Conservation (phyloP, 1,140 invertebrate species). For the Ceratina japonica region DNA sequence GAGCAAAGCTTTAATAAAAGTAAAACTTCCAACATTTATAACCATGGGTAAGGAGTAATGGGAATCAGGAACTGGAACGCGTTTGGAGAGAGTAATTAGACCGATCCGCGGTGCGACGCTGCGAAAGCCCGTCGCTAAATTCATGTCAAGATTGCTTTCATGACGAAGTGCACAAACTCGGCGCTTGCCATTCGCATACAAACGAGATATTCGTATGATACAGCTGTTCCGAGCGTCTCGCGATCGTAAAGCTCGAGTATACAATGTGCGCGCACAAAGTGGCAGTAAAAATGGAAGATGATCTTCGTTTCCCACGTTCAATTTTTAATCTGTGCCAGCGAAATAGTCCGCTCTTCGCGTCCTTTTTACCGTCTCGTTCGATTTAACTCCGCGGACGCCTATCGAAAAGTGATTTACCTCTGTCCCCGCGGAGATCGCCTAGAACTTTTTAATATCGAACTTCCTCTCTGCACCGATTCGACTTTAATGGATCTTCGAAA, state of each 20-base stretch:
- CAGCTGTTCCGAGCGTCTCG: neutral
- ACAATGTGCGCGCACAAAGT: too few species aligned
- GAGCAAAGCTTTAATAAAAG: neutral
- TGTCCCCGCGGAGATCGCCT: neutral
- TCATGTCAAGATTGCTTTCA: constrained; percentile 24
- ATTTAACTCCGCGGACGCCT: neutral
- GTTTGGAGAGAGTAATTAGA: constrained; percentile 16
- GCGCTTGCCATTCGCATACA: constrained; percentile 3
- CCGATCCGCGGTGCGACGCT: constrained; percentile 5
- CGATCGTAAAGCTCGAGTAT: too few species aligned
- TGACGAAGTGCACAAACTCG: constrained; percentile 16
- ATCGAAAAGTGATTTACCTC: constrained; percentile 4
- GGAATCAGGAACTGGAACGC: neutral
- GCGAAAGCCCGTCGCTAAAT: neutral
- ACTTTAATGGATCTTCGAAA: neutral
- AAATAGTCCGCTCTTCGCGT: too few species aligned
- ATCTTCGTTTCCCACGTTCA: too few species aligned
- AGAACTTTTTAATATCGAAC: neutral
- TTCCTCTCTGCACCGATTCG: constrained; percentile 5
- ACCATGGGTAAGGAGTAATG: too few species aligned
- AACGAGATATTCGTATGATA: neutral
- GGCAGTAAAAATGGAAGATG: too few species aligned
- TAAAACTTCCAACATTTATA: neutral
- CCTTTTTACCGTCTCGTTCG: too few species aligned
- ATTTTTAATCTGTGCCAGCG: too few species aligned